Evolutionary conservation across 2,888 invertebrate species (phyloP).

Genomic region (Pyrrhosoma nymphula): DNA sequence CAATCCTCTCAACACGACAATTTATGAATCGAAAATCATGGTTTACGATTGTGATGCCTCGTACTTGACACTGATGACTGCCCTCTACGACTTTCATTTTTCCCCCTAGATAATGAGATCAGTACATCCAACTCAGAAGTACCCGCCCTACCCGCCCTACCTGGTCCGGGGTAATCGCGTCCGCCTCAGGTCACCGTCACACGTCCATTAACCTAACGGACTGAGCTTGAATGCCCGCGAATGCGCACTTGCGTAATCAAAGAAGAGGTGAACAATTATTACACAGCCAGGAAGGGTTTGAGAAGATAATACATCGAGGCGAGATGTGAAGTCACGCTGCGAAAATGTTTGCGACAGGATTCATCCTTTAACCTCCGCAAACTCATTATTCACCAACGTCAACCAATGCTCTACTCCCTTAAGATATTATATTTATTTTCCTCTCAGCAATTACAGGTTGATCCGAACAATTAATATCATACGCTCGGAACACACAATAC

Average conservation of each 20-base stretch:
- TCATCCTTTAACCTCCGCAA: not conserved
- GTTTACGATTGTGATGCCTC: not conserved
- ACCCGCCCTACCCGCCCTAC: not conserved
- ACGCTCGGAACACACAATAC: no score
- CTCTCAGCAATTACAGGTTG: not conserved
- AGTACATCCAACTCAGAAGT: not conserved
- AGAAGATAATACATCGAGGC: not conserved
- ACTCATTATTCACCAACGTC: not conserved
- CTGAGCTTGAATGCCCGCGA: not conserved
- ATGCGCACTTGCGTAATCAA: not conserved
- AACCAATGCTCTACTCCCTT: no score
- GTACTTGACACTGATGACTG: not conserved
- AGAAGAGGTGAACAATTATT: not conserved
- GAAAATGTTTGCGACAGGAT: not conserved
- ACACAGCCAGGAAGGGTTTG: not conserved
- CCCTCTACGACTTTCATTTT: not conserved
- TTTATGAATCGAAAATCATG: not conserved
- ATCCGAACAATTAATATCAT: not conserved
- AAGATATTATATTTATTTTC: not conserved
- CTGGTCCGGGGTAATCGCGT: not conserved
- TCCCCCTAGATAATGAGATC: not conserved
- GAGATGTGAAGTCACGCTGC: not conserved
- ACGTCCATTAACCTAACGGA: constrained; percentile 13
- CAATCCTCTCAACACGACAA: not conserved
- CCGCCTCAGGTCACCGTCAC: not conserved